Evolutionary conservation across 2,113 vertebrate genomes (phyloP), one percentile per base, ranked within the genome.

Genomic region (Ctenomys sociabilis): DNA sequence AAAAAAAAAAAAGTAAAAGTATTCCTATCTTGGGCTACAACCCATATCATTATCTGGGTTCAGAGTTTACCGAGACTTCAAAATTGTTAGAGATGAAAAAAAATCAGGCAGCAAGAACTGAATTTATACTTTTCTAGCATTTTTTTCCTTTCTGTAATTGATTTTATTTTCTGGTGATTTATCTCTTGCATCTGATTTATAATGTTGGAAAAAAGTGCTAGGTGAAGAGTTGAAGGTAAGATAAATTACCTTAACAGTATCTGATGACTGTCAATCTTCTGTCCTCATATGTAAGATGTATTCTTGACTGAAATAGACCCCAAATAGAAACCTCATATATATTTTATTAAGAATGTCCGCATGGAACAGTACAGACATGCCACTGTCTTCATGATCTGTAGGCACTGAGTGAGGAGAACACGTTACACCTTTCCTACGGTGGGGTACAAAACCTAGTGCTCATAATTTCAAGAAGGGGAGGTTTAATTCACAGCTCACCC

Each of bases 51-150:
- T 77, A 86, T 61, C 2, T 92, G n/a, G n/a, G n/a, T 35, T 85
- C 52, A 85, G 54, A 45, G 12, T 66, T 83, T 22, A 83, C 4
- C 32, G 8, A 22, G 7, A 49, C 92, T 84, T 77, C 45, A 88
- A 70, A 90, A 80, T 90, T 87, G 17, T 80, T 54, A n/a, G n/a
- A 93, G 61, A 78, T 54, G 17, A 80, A 66, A 82, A 40, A n/a
- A 63, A 66, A 85, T 16, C 40, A 63, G n/a, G 37, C 40, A 75
- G 26, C 54, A 63, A 73, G 78, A 95, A 75, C 49, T 73, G 64
- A 73, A 49, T 0, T 72, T 72, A 22, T 5, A 81, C 7, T 35
- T 78, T 72, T 9, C 26, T 49, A 70, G 16, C 13, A 72, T 49
- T 90, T 95, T 83, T 37, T 86, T n/a, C n/a, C 61, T 87, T 16